phyloP scores from a whole-genome alignment of 2,888 invertebrate genomes.

The Aphidius colemani region DNA sequence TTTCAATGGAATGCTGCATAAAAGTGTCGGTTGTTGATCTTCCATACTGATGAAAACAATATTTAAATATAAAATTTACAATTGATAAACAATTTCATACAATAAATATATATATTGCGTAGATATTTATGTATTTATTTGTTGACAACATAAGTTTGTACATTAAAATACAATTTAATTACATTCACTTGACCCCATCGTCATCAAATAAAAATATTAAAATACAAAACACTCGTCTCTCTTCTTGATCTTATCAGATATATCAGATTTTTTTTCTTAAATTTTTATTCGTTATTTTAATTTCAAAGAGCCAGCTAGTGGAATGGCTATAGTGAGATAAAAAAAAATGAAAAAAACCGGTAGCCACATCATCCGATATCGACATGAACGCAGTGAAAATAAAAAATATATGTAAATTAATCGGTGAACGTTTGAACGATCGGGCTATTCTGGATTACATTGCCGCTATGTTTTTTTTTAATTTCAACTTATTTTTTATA shows the following conservation, averaged over 20 bases:
- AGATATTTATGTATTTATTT: too few relatives aligned
- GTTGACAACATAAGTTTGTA: too few relatives aligned
- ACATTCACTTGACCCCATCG: too few relatives aligned
- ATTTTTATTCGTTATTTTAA: neutral
- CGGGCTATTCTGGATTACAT: constrained; percentile 25
- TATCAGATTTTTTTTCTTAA: neutral
- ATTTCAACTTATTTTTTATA: too few relatives aligned
- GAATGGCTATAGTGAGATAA: neutral
- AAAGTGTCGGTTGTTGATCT: constrained; percentile 3
- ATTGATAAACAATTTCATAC: too few relatives aligned
- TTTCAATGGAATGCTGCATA: constrained; percentile 7
- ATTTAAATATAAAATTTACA: constrained; percentile 1
- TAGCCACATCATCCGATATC: constrained; percentile 16
- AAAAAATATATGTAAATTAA: constrained; percentile 17
- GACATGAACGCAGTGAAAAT: neutral
- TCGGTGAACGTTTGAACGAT: constrained; percentile 15
- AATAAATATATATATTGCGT: too few relatives aligned
- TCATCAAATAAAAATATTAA: constrained; percentile 9
- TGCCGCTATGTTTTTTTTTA: constrained; percentile 11
- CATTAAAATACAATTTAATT: too few relatives aligned
- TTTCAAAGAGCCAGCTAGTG: neutral
- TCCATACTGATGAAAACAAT: constrained; percentile 7
- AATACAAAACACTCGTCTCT: neutral
- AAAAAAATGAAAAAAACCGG: constrained; percentile 1
- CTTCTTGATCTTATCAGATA: too few relatives aligned